Base-by-base conservation (phyloP, 2,888 invertebrate genomes). In the Tetragonula carbonaria region DNA sequence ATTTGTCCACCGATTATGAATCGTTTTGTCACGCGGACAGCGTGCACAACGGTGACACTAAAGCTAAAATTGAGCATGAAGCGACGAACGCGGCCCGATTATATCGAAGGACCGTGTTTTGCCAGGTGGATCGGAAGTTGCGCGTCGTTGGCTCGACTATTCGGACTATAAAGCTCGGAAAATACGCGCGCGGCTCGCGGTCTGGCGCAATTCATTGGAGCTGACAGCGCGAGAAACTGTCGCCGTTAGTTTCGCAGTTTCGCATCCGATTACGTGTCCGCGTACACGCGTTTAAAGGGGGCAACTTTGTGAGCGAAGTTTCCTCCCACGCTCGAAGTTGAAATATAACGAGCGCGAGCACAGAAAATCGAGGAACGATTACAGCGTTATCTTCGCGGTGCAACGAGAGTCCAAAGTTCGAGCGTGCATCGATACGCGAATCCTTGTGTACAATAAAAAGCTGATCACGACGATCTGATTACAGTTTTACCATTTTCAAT, bases 161-260 rank as follows among this genome's bases (percentile, higher is more conserved):
- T 57, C 71, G 53, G n/a, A 18, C 82, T 59, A 66, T 50, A 57
- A 68, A 28, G 63, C 67, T 45, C 65, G 73, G 57, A 59, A 79
- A 83, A 70, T 57, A 66, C 33, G 45, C n/a, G 45, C 11, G 51
- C 33, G 59, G 73, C 28, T 45, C 53, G 72, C 6, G 73, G 84
- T 70, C 62, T 13, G n/a, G 53, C 28, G 62, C 70, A 66, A 77
- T 62, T 79, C 76, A 84, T 77, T 80, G 76, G 55, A 33, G 57
- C 14, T 74, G 84, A 77, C 85, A 76, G 70, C 66, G 23, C 55
- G 45, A 28, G 55, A 28, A 80, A 75, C 85, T 84, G 84, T 80
- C 72, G 74, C 23, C 77, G 66, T 78, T 78, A 85, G 84, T 84
- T 85, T 71, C 38, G 21, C 38, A 72, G 78, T 73, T 75, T 73